phyloP scores from a whole-genome alignment of 1,140 invertebrate species.

The Microplitis demolitor region DNA sequence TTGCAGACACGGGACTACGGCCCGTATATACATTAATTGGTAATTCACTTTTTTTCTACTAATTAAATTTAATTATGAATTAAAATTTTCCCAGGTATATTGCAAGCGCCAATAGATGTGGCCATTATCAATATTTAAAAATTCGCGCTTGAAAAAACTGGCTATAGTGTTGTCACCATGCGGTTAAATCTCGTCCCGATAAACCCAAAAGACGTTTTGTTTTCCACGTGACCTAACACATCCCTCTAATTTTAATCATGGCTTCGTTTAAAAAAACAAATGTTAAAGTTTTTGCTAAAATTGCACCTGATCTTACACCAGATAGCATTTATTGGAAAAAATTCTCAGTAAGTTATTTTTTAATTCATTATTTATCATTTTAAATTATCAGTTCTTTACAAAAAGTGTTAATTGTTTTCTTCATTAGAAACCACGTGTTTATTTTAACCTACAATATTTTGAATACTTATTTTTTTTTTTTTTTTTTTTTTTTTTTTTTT shows the following conservation, averaged over 20 bases:
- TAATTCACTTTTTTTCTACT: too few species aligned
- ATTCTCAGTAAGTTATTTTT: constrained; percentile 69
- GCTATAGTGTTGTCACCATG: too few species aligned
- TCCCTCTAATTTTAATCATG: constrained; percentile 47
- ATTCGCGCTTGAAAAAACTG: too few species aligned
- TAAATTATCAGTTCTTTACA: constrained; percentile 9
- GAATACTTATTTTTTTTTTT: not conserved
- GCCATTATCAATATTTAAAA: too few species aligned
- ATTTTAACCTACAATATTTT: constrained; percentile 33
- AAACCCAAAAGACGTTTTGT: too few species aligned
- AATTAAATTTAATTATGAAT: too few species aligned
- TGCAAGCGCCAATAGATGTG: too few species aligned
- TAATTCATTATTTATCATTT: not conserved
- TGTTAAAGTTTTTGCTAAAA: constrained; percentile 72
- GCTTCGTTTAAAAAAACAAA: constrained; percentile 76
- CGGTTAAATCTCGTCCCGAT: too few species aligned
- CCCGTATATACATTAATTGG: too few species aligned
- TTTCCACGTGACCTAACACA: not conserved
- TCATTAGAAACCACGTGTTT: constrained; percentile 29
- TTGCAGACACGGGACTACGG: too few species aligned
- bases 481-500: constrained; percentile 4
- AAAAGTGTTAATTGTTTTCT: not conserved
- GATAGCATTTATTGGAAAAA: constrained; percentile 87
- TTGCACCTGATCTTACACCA: constrained; percentile 69
- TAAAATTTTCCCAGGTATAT: too few species aligned